Conservation (phyloP, 2,113 vertebrate species). For the Labeo catla region DNA sequence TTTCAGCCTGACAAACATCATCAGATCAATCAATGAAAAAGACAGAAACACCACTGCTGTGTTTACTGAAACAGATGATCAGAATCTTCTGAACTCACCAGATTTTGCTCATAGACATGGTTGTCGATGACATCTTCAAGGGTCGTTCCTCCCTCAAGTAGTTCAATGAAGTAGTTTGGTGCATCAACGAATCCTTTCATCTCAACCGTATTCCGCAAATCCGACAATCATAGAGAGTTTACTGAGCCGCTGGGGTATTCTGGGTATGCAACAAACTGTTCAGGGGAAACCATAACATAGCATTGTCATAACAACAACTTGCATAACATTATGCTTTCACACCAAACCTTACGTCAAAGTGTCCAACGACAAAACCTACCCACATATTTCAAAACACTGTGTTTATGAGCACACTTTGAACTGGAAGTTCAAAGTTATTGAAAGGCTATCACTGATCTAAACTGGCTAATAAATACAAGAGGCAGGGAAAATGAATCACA, state of each 20-base stretch:
- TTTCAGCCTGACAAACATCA: constrained; percentile 80
- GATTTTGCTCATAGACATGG: constrained; percentile 91
- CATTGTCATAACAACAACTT: neutral
- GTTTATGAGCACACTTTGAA: constrained; percentile 2
- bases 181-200: constrained; percentile 99
- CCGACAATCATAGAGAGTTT: constrained; percentile 97
- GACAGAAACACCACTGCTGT: neutral
- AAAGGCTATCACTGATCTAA: neutral
- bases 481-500: neutral
- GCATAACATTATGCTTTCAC: neutral
- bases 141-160: constrained; percentile 91
- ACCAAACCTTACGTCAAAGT: neutral
- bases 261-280: constrained; percentile 99
- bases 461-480: neutral
- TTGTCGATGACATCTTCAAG: constrained; percentile 92
- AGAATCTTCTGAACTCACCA: constrained; percentile 77
- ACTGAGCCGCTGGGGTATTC: constrained; percentile 94
- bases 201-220: constrained; percentile 98
- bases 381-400: neutral
- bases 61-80: neutral
- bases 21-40: neutral
- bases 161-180: constrained; percentile 92
- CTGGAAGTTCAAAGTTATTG: neutral
- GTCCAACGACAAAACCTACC: neutral
- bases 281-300: neutral